Percentiles rank a stretch among this genome's conserved stretches.
Evolutionary conservation across 1,140 invertebrate genomes (phyloP).

Genomic region (Rhynchophorus ferrugineus): DNA sequence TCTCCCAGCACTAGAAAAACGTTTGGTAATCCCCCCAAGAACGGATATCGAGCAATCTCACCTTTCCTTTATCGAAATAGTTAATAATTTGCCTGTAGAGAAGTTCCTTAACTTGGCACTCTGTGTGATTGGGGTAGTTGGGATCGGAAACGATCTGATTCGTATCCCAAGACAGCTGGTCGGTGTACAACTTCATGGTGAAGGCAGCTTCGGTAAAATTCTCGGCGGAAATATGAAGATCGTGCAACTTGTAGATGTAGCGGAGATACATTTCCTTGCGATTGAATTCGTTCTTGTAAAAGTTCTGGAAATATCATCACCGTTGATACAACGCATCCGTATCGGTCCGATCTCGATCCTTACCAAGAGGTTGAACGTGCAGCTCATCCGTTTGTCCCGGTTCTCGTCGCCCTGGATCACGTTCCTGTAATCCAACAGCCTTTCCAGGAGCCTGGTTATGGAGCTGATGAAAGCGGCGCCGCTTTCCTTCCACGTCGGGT

Average conservation of each 20-base stretch:
- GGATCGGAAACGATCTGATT: constrained; percentile 57
- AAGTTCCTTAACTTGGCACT: constrained; percentile 89
- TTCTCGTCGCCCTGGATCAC: constrained; percentile 90
- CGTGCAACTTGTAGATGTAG: constrained; percentile 94
- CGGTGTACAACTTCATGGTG: constrained; percentile 88
- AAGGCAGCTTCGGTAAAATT: constrained; percentile 96
- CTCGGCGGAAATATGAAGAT: constrained; percentile 85
- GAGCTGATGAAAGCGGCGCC: constrained; percentile 87
- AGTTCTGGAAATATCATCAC: constrained; percentile 63
- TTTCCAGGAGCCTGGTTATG: constrained; percentile 79
- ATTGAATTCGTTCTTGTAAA: constrained; percentile 94
- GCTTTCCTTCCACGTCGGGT: constrained; percentile 82
- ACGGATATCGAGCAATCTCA: constrained; percentile 34
- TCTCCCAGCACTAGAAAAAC: constrained; percentile 77
- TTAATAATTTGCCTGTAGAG: constrained; percentile 87
- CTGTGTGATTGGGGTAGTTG: constrained; percentile 61
- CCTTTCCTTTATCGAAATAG: constrained; percentile 92
- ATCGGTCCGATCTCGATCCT: constrained; percentile 26
- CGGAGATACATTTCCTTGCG: constrained; percentile 93
- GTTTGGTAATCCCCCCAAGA: not conserved
- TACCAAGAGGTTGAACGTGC: constrained; percentile 91
- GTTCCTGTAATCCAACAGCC: constrained; percentile 84
- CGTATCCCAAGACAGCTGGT: constrained; percentile 81
- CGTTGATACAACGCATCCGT: not conserved
- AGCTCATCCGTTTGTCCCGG: constrained; percentile 90